Conservation (phyloP, 1,140 invertebrate species). For the Nasonia vitripennis region DNA sequence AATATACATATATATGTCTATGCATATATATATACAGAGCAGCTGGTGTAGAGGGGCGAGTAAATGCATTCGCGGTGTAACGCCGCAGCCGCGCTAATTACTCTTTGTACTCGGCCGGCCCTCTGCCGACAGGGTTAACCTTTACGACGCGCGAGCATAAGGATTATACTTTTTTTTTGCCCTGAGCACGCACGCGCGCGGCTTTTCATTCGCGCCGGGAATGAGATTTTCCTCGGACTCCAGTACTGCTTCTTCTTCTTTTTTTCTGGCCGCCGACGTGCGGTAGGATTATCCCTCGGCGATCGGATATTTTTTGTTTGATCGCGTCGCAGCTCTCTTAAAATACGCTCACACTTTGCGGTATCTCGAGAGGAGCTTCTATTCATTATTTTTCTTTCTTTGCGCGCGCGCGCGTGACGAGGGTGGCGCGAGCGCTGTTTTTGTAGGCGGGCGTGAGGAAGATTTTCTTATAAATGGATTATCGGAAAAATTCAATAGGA, state of each 20-base stretch:
- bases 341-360: neutral
- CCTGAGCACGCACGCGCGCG: neutral
- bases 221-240: slow-evolving; percentile 27
- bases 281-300: slow-evolving; percentile 30
- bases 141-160: no score
- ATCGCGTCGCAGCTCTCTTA: slow-evolving; percentile 9
- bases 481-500: neutral
- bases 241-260: neutral
- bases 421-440: neutral
- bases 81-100: neutral
- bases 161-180: neutral
- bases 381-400: slow-evolving; percentile 40
- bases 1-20: neutral
- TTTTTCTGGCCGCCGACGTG: neutral
- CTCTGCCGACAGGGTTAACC: no score
- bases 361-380: neutral
- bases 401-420: neutral
- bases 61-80: neutral
- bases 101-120: neutral
- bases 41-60: neutral
- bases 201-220: slow-evolving; percentile 36
- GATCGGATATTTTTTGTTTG: slow-evolving; percentile 45
- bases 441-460: neutral
- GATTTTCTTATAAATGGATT: slow-evolving; percentile 25
- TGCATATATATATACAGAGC: neutral